phyloP scores from a whole-genome alignment of 1,140 invertebrate genomes.

The Triops cancriformis region DNA sequence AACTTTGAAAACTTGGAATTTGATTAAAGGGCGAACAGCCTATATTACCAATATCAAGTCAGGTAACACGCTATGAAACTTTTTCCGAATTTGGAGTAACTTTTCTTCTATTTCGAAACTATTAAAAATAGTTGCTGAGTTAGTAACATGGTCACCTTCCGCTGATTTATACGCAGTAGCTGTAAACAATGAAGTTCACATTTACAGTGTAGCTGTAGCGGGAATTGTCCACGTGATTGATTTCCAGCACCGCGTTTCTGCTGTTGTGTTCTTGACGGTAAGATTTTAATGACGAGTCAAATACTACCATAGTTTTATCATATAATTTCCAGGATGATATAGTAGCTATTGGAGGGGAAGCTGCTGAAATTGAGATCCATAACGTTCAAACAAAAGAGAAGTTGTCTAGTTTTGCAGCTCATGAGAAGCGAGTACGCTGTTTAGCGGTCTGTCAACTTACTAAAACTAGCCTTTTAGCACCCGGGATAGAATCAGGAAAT shows the following conservation, averaged over 20 bases:
- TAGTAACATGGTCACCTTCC: slow-evolving; percentile 47
- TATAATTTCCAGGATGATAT: slow-evolving; percentile 49
- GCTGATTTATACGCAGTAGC: slow-evolving; percentile 64
- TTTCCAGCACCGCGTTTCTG: slow-evolving; percentile 36
- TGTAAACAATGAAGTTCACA: slow-evolving; percentile 56
- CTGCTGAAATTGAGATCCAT: slow-evolving; percentile 55
- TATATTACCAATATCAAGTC: slow-evolving; percentile 72
- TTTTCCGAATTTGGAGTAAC: slow-evolving; percentile 33
- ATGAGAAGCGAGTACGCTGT: slow-evolving; percentile 58
- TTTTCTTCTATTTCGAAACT: slow-evolving; percentile 39
- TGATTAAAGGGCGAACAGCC: slow-evolving; percentile 78
- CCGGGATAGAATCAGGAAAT: slow-evolving; percentile 36
- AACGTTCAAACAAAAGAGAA: slow-evolving; percentile 44
- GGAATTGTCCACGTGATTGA: slow-evolving; percentile 36
- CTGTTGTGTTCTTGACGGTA: slow-evolving; percentile 37
- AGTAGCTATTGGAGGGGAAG: slow-evolving; percentile 58
- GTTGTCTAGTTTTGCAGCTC: slow-evolving; percentile 47
- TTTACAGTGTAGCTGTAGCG: slow-evolving; percentile 64
- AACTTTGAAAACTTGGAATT: slow-evolving; percentile 83
- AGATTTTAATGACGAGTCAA: slow-evolving; percentile 27
- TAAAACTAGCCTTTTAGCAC: slow-evolving; percentile 20
- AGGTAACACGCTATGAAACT: slow-evolving; percentile 34
- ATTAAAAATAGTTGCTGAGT: slow-evolving; percentile 40
- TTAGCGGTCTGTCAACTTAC: slow-evolving; percentile 39
- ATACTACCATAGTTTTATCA: background rate